Evolutionary conservation across 2,888 invertebrate species (phyloP), one percentile per base, ranked within the genome.

Genomic region (Perizoma flavofasciatum): DNA sequence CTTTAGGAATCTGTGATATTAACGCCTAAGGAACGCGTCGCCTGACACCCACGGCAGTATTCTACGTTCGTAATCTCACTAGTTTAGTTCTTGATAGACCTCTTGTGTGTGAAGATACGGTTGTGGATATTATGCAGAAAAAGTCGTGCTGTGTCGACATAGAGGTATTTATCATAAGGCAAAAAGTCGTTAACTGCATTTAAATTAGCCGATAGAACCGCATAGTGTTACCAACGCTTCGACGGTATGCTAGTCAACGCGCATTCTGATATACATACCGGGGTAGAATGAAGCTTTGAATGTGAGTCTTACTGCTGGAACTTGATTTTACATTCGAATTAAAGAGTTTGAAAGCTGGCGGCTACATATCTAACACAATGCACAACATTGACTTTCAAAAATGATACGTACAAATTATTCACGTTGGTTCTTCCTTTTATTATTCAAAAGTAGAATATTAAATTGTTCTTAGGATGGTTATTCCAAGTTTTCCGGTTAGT

Each of bases 1-100:
- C 78, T 82, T 82, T 85, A 84, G 84, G 81, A 86, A 89, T 88
- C 89, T 89, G 89, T 89, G 89, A 89, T 89, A 89, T 89, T 89
- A 89, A 83, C 86, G 87, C 88, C 87, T 88, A 85, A 86, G 89
- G 82, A 84, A 83, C 81, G 73, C 67, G 68, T 55, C 54, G 56
- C 65, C 60, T 59, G 66, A 69, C 54, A 62, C 67, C 66, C 63
- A 61, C 62, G 56, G 62, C 72, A 58, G 67, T 71, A 56, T 58
- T 59, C 59, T 57, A 66, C 70, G 70, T 74, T 68, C 68, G 78
- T 73, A 78, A 80, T 82, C 83, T 85, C 84, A 73, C 79, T 83
- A 82, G 75, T 78, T 81, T 74, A 76, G 69, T 72, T 73, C 49
- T 59, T 51, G 53, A 57, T 45, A 41, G 45, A 61, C 46, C 41